These are phyloP conservation scores for Hepsetus odoe DNA, from an alignment of 2,113 vertebrate genomes.

Conservation along the genomic window DNA sequence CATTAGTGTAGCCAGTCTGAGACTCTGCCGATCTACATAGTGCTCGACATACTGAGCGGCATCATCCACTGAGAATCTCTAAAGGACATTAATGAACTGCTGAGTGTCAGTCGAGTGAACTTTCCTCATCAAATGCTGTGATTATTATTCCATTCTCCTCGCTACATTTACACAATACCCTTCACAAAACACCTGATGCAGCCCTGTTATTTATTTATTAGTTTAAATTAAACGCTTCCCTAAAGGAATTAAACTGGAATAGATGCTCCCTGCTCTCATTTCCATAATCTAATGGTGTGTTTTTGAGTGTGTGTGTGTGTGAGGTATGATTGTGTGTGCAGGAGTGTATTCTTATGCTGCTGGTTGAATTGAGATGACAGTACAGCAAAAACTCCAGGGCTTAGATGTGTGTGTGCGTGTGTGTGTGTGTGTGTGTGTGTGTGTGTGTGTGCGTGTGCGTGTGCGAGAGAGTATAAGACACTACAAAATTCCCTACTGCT, in stretches of 20 bases:
- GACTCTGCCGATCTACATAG: constrained; percentile 15
- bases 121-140: constrained; percentile 65
- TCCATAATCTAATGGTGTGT: constrained; percentile 77
- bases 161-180: constrained; percentile 74
- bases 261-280: constrained; percentile 72
- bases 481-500: constrained; percentile 32
- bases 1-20: constrained; percentile 28
- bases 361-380: constrained; percentile 42
- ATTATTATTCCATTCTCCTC: constrained; percentile 73
- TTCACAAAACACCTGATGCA: constrained; percentile 73
- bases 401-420: neutral
- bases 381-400: neutral
- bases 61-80: constrained; percentile 47
- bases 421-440: constrained; percentile 12
- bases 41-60: constrained; percentile 30
- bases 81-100: constrained; percentile 72
- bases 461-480: neutral
- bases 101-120: constrained; percentile 69
- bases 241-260: constrained; percentile 75
- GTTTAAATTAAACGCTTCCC: constrained; percentile 77
- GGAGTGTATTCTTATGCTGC: constrained; percentile 22
- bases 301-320: constrained; percentile 17
- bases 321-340: neutral
- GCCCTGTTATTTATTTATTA: constrained; percentile 74
- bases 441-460: constrained; percentile 19